Conservation (phyloP, 2,888 invertebrate genomes). For the Oeneis ivallda region DNA sequence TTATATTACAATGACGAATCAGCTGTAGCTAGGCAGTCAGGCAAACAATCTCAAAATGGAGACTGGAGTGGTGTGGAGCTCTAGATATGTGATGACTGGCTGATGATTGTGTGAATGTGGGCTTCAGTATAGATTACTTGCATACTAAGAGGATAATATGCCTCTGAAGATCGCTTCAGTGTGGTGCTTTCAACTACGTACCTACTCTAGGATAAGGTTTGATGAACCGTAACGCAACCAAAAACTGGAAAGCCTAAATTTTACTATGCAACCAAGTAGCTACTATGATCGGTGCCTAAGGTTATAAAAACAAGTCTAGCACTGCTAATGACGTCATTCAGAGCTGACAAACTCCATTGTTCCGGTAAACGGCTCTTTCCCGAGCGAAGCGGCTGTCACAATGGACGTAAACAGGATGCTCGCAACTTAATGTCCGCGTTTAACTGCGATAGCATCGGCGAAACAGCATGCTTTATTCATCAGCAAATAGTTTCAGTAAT, state of each 20-base stretch:
- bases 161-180: too few species aligned
- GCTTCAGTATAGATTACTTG: too few species aligned
- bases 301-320: neutral
- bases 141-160: too few species aligned
- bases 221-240: too few species aligned
- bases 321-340: conserved; percentile 3
- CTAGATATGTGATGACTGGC: too few species aligned
- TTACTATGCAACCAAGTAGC: neutral
- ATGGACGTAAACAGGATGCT: conserved; percentile 30
- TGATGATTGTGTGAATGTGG: too few species aligned
- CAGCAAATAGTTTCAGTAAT: neutral
- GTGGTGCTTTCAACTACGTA: too few species aligned
- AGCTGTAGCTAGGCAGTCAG: too few species aligned
- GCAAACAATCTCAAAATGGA: too few species aligned
- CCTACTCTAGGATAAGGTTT: too few species aligned
- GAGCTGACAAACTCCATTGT: neutral
- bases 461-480: neutral
- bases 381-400: conserved; percentile 12
- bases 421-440: conserved; percentile 22
- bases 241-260: neutral
- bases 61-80: too few species aligned
- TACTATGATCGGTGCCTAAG: neutral
- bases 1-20: too few species aligned
- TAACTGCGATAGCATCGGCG: conserved; percentile 20
- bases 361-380: neutral